Base-by-base conservation (phyloP, 2,797 vertebrate species). In the Lacerta agilis region DNA sequence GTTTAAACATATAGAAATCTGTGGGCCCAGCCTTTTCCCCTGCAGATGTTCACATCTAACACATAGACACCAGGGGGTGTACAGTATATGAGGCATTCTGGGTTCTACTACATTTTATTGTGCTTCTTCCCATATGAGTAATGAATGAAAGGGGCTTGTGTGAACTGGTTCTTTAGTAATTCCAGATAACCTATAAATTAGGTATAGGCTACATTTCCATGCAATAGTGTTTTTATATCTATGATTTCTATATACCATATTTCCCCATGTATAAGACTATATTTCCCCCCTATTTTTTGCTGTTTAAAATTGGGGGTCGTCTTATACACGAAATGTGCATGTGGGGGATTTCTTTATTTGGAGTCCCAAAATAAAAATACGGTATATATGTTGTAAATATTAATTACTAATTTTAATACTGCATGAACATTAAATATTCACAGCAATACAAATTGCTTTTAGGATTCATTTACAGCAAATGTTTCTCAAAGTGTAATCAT, bases 391-490 rank as follows among this genome's bases (percentile, higher is more conserved):
- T 69, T 1, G 81, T 9, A 76, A 23, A 43, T 29, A 76, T 86
- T 79, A 64, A 78, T 81, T 49, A 58, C 36, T 43, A 78, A 38
- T 85, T 92, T 85, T 38, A 87, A 89, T 75, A 87, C 1, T 45
- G 3, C 83, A 88, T 61, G 25, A 81, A 13, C 1, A 81, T 82
- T 43, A 92, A 89, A 89, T 86, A 84, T 91, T 86, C 86, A 25
- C 0, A 76, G 9, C 43, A 87, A 75, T 79, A 83, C 38, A 72
- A 82, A 88, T 91, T 90, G 79, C 58, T 72, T 5, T 45, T 79
- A 61, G 2, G 2, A 78, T 83, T 78, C 2, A 84, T 7, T 83
- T 87, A 73, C 9, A 3, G 90, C 41, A 84, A 87, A 66, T 83
- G 2, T 75, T 86, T 93, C 71, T 89, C 85, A 41, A 89, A 90